Base-by-base conservation (phyloP, 2,797 vertebrate species). In the Carapus acus region DNA sequence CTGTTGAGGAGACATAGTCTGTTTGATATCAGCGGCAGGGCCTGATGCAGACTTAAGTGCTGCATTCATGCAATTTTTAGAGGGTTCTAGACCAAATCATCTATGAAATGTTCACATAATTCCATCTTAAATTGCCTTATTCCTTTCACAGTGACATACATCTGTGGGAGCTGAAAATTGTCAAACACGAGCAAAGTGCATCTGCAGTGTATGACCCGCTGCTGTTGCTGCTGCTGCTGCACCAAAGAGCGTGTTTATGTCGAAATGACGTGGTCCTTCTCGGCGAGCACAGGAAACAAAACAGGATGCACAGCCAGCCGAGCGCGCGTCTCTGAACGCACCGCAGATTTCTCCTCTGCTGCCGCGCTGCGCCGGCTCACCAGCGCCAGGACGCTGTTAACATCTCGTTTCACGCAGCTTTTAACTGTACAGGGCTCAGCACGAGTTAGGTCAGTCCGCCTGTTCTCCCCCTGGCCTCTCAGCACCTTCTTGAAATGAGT, bases 291-390 rank as follows among this genome's bases (percentile, higher is more conserved):
- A 85, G 86, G 87, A 88, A 87, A 72, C 74, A 80, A 82, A 85
- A 88, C 84, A 88, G 87, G 87, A 88, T 85, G 84, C 72, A 18
- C 47, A 76, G 59, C 73, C 71, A 84, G 55, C 74, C 18, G 49
- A 66, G 62, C 47, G 59, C 48, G n/a, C n/a, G n/a, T n/a, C n/a
- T 67, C 65, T 76, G 52, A 68, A 53, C 75, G 63, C 69, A 62
- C 52, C 61, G 18, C 15, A 58, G 17, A 31, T 18, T 27, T 61
- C 65, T 33, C n/a, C 61, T 57, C 56, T 48, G 51, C 66, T n/a
- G n/a, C n/a, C n/a, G n/a, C n/a, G n/a, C n/a, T n/a, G n/a, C n/a
- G n/a, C n/a, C n/a, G n/a, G n/a, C n/a, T n/a, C n/a, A n/a, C n/a
- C n/a, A n/a, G n/a, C n/a, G n/a, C n/a, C n/a, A n/a, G n/a, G n/a